A percentile compares a stretch with the other conserved stretches of the same genome.
Evolutionary conservation across 2,113 vertebrate species (phyloP).

Genomic region (Malurus melanocephalus): DNA sequence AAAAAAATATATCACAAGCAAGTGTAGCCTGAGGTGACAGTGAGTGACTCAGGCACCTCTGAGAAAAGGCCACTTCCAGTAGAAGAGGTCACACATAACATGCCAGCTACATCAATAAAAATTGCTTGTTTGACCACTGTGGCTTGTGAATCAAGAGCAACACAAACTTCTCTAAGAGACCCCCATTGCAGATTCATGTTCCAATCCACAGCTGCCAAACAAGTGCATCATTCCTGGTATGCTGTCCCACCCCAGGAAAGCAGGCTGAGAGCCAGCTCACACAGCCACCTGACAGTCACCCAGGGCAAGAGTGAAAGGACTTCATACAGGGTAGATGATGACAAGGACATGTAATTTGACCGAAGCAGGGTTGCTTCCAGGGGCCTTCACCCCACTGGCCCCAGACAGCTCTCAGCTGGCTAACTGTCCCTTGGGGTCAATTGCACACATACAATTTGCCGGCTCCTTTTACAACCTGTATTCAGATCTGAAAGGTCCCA

Average conservation of each 20-base stretch:
- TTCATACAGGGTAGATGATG: not conserved
- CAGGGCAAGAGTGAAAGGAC: not conserved
- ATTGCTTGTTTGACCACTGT: not conserved
- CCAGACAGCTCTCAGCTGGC: not conserved
- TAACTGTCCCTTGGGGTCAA: not conserved
- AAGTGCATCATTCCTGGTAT: not conserved
- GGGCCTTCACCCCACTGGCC: not conserved
- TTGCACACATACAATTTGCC: not conserved
- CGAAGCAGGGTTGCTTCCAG: not conserved
- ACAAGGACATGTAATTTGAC: not conserved
- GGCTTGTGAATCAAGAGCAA: not conserved
- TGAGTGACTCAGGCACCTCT: not conserved
- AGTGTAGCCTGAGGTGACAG: not conserved
- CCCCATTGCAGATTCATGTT: not conserved
- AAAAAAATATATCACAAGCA: not conserved
- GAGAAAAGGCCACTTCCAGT: not conserved
- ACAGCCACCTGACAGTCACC: not conserved
- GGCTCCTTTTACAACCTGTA: not conserved
- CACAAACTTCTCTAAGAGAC: not conserved
- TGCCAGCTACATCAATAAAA: not conserved
- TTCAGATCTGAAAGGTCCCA: not conserved
- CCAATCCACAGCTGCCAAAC: not conserved
- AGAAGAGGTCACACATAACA: not conserved
- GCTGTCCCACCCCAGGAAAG: not conserved
- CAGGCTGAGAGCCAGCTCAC: not conserved